Percentiles rank a stretch among this genome's conserved stretches.
Evolutionary conservation across 2,888 invertebrate species (phyloP).

Genomic region (Aquatica leii): DNA sequence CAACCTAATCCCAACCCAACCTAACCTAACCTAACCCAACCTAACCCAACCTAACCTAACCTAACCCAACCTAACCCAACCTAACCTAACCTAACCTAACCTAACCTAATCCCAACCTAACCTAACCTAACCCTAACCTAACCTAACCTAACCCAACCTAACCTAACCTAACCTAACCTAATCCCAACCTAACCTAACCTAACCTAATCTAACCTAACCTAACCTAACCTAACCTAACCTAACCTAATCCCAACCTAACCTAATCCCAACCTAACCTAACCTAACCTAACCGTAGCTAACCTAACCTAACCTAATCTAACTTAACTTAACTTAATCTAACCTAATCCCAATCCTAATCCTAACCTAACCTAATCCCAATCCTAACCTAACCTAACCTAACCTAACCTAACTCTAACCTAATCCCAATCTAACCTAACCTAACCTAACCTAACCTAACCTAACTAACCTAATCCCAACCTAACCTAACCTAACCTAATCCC

Average conservation of each 20-base stretch:
- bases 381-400: slow-evolving; percentile 39
- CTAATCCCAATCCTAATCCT: slow-evolving; percentile 39
- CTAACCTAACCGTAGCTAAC: slow-evolving; percentile 36
- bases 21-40: too few species aligned
- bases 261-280: slow-evolving; percentile 39
- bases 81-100: slow-evolving; percentile 29
- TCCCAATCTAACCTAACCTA: slow-evolving; percentile 36
- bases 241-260: slow-evolving; percentile 40
- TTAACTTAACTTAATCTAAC: slow-evolving; percentile 35
- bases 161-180: slow-evolving; percentile 35
- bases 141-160: too few species aligned
- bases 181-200: slow-evolving; percentile 23
- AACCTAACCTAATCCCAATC: slow-evolving; percentile 34
- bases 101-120: not conserved
- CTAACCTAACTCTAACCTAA: slow-evolving; percentile 38
- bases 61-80: too few species aligned
- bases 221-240: slow-evolving; percentile 27
- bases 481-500: slow-evolving; percentile 20
- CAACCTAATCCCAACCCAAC: too few species aligned
- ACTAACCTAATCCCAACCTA: slow-evolving; percentile 32
- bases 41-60: too few species aligned
- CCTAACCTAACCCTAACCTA: too few species aligned
- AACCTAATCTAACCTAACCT: not conserved
- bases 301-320: slow-evolving; percentile 35
- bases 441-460: slow-evolving; percentile 32